These are phyloP conservation scores for Cephus pygmeus DNA, from an alignment of 2,888 invertebrate genomes.

Conservation along the genomic window DNA sequence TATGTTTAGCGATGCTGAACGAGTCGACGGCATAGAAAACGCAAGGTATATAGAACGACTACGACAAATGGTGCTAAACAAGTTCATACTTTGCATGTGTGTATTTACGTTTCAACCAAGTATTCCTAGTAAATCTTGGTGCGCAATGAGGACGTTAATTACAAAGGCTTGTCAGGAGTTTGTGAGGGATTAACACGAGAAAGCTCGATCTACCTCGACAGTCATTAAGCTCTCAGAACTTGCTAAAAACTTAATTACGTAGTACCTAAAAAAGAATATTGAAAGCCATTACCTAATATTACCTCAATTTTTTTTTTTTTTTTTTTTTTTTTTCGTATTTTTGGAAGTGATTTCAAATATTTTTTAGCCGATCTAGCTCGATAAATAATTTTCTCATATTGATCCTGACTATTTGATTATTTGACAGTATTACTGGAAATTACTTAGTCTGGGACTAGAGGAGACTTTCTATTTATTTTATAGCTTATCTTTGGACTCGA, in stretches of 20 bases:
- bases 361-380: background rate
- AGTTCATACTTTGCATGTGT: background rate
- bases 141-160: background rate
- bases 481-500: background rate
- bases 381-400: background rate
- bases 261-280: background rate
- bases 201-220: background rate
- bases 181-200: background rate
- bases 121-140: background rate
- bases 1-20: conserved; percentile 9
- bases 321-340: background rate
- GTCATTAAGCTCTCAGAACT: background rate
- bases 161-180: background rate
- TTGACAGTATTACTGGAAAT: background rate
- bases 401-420: background rate
- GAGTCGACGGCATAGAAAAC: background rate
- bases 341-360: background rate
- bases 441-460: background rate
- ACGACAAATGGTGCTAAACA: background rate
- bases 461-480: background rate
- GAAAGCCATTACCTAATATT: background rate
- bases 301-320: background rate
- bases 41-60: background rate
- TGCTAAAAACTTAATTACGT: background rate
- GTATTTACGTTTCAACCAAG: background rate